Percentiles rank a stretch among this genome's conserved stretches.
Evolutionary conservation across 2,888 invertebrate species (phyloP).

Genomic region (Hemaris fuciformis): DNA sequence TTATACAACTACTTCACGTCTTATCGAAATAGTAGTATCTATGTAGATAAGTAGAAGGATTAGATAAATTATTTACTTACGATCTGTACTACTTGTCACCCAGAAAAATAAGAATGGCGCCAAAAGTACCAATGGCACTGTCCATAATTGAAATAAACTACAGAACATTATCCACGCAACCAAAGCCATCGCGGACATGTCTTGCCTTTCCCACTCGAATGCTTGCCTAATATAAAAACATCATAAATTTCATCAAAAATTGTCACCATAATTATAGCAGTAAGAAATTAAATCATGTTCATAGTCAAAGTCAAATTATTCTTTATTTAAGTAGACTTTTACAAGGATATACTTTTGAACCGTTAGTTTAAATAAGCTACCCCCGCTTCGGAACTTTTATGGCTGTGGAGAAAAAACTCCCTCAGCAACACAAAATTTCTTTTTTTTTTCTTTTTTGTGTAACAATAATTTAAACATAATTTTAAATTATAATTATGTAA

Average conservation of each 20-base stretch:
- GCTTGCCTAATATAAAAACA: conserved; percentile 38
- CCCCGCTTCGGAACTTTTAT: no score
- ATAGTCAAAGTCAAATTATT: no score
- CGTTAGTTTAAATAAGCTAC: no score
- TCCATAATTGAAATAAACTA: conserved; percentile 57
- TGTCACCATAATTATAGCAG: neutral
- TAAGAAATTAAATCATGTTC: neutral
- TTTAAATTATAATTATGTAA: no score
- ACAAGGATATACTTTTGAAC: no score
- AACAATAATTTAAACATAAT: no score
- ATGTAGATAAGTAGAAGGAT: neutral
- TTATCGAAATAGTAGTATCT: neutral
- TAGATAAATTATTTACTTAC: conserved; percentile 32
- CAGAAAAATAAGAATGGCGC: conserved; percentile 53
- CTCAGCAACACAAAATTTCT: no score
- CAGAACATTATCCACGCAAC: conserved; percentile 61
- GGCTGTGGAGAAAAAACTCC: no score
- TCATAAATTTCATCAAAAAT: neutral
- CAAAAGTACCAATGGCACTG: conserved; percentile 51
- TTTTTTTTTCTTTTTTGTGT: no score
- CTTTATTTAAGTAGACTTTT: no score
- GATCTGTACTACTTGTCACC: conserved; percentile 42
- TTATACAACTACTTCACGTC: no score
- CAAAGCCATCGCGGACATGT: conserved; percentile 46
- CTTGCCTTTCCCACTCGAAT: conserved; percentile 69